Conservation (phyloP, 2,113 vertebrate species). For the Machaerirhynchus nigripectus region DNA sequence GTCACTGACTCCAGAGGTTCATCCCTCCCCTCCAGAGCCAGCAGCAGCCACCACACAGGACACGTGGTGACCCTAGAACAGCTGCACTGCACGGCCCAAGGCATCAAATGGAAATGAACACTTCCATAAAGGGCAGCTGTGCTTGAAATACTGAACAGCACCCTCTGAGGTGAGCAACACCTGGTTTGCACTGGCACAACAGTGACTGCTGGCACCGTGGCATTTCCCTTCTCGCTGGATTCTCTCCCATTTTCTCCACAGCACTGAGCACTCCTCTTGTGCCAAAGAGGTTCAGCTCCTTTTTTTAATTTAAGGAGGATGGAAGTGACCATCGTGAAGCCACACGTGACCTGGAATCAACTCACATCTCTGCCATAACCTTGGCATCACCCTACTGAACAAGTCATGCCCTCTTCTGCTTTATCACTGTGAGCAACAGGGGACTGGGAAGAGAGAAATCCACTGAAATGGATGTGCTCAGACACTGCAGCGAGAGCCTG, state of each 20-base stretch:
- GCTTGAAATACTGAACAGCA: not conserved
- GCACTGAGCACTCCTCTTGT: not conserved
- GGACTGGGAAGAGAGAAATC: not conserved
- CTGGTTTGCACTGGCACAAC: not conserved
- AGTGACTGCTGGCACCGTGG: accelerated
- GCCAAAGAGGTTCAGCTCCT: not conserved
- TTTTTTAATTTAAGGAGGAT: not conserved
- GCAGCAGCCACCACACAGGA: not conserved
- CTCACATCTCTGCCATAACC: not conserved
- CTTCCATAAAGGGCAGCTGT: not conserved
- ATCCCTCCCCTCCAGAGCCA: not conserved
- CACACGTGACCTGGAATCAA: not conserved
- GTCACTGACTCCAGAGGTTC: not conserved
- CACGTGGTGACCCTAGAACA: not conserved
- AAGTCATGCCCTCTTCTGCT: not conserved
- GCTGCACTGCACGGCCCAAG: not conserved
- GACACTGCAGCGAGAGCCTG: not conserved
- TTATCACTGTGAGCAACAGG: not conserved
- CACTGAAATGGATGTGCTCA: not conserved
- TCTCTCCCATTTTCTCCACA: not conserved
- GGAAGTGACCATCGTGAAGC: not conserved
- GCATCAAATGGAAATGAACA: not conserved
- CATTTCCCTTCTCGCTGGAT: not conserved
- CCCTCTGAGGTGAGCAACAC: not conserved
- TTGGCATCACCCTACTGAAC: not conserved